These are phyloP conservation scores for Trachymyrmex cornetzi DNA, from an alignment of 1,140 invertebrate genomes.

Conservation along the genomic window DNA sequence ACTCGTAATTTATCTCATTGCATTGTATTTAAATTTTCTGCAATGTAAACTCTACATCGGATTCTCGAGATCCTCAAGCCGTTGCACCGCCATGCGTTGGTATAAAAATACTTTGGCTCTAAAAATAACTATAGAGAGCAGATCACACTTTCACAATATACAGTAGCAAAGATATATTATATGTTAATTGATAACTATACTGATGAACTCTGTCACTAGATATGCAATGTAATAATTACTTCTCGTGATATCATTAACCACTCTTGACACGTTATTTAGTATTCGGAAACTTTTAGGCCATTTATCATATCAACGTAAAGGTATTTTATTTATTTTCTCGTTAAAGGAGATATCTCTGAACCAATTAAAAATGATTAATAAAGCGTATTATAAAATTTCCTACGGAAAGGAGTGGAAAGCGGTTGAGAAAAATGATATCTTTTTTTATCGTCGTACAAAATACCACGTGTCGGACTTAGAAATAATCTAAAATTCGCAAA, in stretches of 20 bases:
- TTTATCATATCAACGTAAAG: neutral
- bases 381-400: neutral
- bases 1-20: constrained; percentile 15
- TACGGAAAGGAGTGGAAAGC: neutral
- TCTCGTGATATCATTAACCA: neutral
- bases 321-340: neutral
- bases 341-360: neutral
- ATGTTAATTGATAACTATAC: neutral
- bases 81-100: neutral
- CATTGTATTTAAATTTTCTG: neutral
- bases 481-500: neutral
- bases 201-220: neutral
- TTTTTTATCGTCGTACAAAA: neutral
- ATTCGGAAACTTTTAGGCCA: neutral
- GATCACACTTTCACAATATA: constrained; percentile 17
- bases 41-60: neutral
- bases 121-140: constrained; percentile 14
- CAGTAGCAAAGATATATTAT: neutral
- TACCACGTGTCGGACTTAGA: neutral
- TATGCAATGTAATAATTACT: constrained; percentile 18
- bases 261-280: neutral
- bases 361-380: neutral
- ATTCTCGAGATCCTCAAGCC: neutral
- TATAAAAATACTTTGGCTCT: constrained; percentile 12
- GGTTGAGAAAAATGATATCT: neutral